Evolutionary conservation across 2,113 vertebrate species (phyloP), one percentile per base, ranked within the genome.

Genomic region (Aegotheles bennettii): DNA sequence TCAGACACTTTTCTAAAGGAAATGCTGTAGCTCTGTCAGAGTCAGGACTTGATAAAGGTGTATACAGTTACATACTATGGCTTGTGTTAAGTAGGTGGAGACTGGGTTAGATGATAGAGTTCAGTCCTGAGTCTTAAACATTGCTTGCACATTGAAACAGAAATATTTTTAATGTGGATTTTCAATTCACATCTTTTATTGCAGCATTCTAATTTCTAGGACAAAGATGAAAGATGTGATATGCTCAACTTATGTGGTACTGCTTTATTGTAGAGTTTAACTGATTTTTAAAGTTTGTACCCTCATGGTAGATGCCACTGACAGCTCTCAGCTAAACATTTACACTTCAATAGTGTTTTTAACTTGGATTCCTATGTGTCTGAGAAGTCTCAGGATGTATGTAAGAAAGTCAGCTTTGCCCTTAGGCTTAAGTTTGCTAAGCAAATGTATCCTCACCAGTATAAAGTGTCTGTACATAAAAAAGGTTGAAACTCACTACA

Each of bases 31-130:
- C 35, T 85, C 36, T 78, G 56, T 36, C 67, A 75, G 54, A 43
- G 51, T 23, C 45, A 74, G 36, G 70, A 63, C 42, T 40, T 63
- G 45, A 70, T n/a, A 56, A 56, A 82, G n/a, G 23, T 20, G 25
- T 12, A 75, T 1, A 2, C 0, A 2, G 26, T 57, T 60, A 64
- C n/a, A 42, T 17, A 15, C 10, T 16, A 16, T 33, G 6, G 26
- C 51, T 77, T 61, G 24, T 57, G 20, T 15, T 51, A 43, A 29
- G 20, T 6, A 65, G n/a, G n/a, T n/a, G 45, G 20, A 78, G 18
- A 42, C 36, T 61, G n/a, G 10, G 63, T 42, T 74, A 78, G 24
- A 17, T 20, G 13, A 23, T 5, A 47, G 8, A 40, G 31, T 64
- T 69, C 28, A 71, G 33, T 53, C 33, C 40, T 15, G 16, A 92